These are phyloP conservation scores for Dermochelys coriacea DNA, from an alignment of 2,797 vertebrate species.

Conservation along the genomic window DNA sequence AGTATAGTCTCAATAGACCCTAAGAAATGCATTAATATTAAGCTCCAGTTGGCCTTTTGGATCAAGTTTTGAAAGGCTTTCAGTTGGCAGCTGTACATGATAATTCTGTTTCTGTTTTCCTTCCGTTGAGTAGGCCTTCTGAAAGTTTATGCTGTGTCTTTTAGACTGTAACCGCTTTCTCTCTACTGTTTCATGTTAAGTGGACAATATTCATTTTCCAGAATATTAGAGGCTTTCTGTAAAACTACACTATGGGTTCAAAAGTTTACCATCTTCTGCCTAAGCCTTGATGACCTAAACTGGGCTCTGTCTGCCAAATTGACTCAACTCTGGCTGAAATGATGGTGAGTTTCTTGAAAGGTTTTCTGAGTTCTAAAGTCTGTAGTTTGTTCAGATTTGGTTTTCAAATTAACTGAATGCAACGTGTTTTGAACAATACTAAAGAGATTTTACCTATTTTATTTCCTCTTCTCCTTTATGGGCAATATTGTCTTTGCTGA, in stretches of 20 bases:
- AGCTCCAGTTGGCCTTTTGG: not conserved
- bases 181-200: not conserved
- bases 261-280: conserved; percentile 26
- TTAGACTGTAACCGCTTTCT: not conserved
- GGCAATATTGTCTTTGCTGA: not conserved
- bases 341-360: not conserved
- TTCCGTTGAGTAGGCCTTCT: not conserved
- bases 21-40: not conserved
- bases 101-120: not conserved
- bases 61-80: conserved; percentile 5
- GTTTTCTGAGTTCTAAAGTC: not conserved
- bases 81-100: not conserved
- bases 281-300: not conserved
- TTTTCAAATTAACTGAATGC: not conserved
- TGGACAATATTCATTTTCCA: not conserved
- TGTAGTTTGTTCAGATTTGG: not conserved
- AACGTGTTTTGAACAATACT: not conserved
- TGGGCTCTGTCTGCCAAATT: not conserved
- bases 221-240: not conserved
- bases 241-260: not conserved
- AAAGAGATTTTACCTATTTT: not conserved
- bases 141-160: not conserved
- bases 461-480: not conserved
- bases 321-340: not conserved
- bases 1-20: fast-evolving